A percentile compares a stretch with the other conserved stretches of the same genome.
phyloP scores from a whole-genome alignment of 2,888 invertebrate genomes.

The Apodemia mormo region DNA sequence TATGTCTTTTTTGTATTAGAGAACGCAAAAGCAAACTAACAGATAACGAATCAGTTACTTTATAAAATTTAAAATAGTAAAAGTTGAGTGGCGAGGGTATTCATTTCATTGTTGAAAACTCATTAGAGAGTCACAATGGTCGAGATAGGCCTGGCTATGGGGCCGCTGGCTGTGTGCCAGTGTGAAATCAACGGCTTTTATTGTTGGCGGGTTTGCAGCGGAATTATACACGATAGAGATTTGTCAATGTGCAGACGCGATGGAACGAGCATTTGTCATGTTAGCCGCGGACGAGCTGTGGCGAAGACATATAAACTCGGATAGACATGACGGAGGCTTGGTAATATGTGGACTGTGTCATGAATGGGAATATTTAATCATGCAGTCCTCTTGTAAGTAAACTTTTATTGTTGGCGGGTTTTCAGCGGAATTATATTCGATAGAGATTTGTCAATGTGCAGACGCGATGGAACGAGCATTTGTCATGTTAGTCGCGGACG shows the following conservation, averaged over 20 bases:
- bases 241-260: conserved; percentile 33
- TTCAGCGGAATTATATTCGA: conserved; percentile 57
- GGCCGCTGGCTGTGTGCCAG: conserved; percentile 48
- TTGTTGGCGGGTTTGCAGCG: conserved; percentile 56
- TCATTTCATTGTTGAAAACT: conserved; percentile 52
- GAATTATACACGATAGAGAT: conserved; percentile 49
- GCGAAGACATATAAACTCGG: no score
- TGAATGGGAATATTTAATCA: no score
- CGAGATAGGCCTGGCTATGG: conserved; percentile 28
- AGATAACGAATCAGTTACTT: no score
- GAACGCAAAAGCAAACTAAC: no score
- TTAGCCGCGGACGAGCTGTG: neutral
- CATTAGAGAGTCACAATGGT: conserved; percentile 55
- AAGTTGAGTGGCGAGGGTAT: conserved; percentile 26
- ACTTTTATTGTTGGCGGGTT: conserved; percentile 55
- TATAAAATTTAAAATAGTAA: conserved; percentile 4
- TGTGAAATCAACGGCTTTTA: conserved; percentile 58
- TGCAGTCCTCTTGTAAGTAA: no score
- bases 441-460: conserved; percentile 36
- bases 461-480: neutral
- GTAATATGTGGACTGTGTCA: no score
- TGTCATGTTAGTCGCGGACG: neutral
- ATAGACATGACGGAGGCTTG: no score
- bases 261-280: neutral
- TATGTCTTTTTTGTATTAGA: no score